Evolutionary conservation across 2,113 vertebrate species (phyloP).

Genomic region (Rutilus rutilus): DNA sequence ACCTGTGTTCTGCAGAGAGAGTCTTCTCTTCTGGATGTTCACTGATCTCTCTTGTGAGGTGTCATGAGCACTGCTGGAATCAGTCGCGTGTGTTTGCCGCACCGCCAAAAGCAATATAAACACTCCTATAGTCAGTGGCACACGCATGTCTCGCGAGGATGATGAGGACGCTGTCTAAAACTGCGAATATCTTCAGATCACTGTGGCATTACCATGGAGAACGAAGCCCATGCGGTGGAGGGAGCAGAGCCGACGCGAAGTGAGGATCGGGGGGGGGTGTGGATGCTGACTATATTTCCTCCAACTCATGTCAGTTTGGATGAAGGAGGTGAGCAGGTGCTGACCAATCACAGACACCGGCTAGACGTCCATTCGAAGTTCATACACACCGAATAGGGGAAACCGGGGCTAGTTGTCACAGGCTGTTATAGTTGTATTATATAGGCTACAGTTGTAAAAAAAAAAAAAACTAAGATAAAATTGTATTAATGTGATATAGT

Average conservation of each 20-base stretch:
- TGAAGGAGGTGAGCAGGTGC: slow-evolving; percentile 85
- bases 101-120: slow-evolving; percentile 72
- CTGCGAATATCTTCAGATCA: not conserved
- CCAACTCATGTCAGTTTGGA: slow-evolving; percentile 80
- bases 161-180: not conserved
- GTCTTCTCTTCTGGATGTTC: slow-evolving; percentile 76
- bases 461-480: too few relatives aligned
- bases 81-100: slow-evolving; percentile 70
- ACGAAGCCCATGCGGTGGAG: not conserved
- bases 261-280: slow-evolving; percentile 33
- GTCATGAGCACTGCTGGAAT: slow-evolving; percentile 79
- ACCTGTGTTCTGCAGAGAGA: slow-evolving; percentile 90
- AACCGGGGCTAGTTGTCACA: not conserved
- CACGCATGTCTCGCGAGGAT: slow-evolving; percentile 61
- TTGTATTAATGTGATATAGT: too few relatives aligned
- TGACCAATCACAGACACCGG: slow-evolving; percentile 74
- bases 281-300: slow-evolving; percentile 77
- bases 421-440: not conserved
- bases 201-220: slow-evolving; percentile 11
- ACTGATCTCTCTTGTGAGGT: slow-evolving; percentile 70
- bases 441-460: too few relatives aligned
- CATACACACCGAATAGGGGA: not conserved
- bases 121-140: slow-evolving; percentile 64
- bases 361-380: slow-evolving; percentile 63
- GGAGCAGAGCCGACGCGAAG: not conserved